Percentiles rank a stretch among this genome's conserved stretches.
Conservation (phyloP, 2,113 vertebrate genomes). For the Antechinus stuartii region DNA sequence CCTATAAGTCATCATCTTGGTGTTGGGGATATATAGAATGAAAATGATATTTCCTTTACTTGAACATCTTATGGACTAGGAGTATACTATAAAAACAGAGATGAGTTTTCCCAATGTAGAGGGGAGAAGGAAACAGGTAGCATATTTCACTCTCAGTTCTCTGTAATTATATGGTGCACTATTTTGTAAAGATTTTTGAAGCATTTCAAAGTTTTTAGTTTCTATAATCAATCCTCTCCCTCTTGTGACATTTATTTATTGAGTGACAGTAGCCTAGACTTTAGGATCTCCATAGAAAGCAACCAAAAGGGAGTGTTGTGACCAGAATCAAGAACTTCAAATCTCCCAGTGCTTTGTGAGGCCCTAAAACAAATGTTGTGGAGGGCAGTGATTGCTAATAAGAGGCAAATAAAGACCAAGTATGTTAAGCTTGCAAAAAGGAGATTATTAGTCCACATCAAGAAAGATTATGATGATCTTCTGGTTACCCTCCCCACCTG, state of each 20-base stretch:
- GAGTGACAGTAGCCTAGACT: constrained; percentile 75
- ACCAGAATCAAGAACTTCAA: constrained; percentile 98
- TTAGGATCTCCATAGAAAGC: constrained; percentile 89
- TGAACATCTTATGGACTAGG: neutral
- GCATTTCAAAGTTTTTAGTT: too few relatives aligned
- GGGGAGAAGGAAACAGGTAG: too few relatives aligned
- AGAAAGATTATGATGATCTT: constrained; percentile 98
- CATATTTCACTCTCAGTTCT: too few relatives aligned
- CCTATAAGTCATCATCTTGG: neutral
- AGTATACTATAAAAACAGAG: neutral
- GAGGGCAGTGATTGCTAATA: constrained; percentile 98
- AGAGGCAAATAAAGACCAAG: constrained; percentile 93
- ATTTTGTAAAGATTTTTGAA: too few relatives aligned
- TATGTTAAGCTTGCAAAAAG: constrained; percentile 95
- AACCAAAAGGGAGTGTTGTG: constrained; percentile 88
- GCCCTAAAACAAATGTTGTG: constrained; percentile 99
- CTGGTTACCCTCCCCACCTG: constrained; percentile 97
- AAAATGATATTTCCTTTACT: neutral
- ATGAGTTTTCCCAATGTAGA: neutral
- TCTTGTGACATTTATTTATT: too few relatives aligned
- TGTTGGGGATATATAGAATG: neutral
- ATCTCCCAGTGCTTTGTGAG: constrained; percentile 97
- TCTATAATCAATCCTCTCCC: too few relatives aligned
- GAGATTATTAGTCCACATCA: constrained; percentile 95
- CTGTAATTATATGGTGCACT: too few relatives aligned